Base-by-base conservation (phyloP, 2,797 vertebrate genomes). In the Myripristis jacobus region DNA sequence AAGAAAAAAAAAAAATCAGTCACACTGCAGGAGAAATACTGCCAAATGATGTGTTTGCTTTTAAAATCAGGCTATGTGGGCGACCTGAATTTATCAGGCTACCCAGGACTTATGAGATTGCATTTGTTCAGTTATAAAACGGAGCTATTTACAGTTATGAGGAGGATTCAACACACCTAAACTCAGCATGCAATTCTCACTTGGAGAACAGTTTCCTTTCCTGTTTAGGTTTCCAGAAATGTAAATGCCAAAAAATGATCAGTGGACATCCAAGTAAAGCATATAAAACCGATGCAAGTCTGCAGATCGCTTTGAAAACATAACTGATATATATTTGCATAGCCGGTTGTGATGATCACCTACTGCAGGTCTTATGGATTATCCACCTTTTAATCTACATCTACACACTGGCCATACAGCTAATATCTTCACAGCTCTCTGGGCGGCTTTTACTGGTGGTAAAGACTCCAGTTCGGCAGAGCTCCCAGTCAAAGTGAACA, bases 71-170 rank as follows among this genome's bases (percentile, higher is more conserved):
- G 10, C 31, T n/a, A 10, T 54, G 6, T n/a, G 21, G 31, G 18
- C 13, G 60, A 70, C 34, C 47, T 10, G 1, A 50, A 22, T 7
- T 2, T 0, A 22, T 12, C 1, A 6, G 19, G 46, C n/a, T n/a
- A n/a, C n/a, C n/a, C n/a, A 15, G 68, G 73, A 63, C 1, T 21
- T 29, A 0, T 58, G 63, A 72, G 46, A 43, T 68, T 70, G 62
- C 6, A 21, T 65, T 50, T 27, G 1, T 1, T 31, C 24, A n/a
- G 9, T 9, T 12, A n/a, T 3, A 24, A 15, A 24, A 12, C n/a
- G 22, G 18, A 50, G 15, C 8, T 11, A 13, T 41, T 3, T 11
- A 11, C 36, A 13, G 36, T 3, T 2, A 24, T 50, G 47, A 2
- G 4, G 47, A 10, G 24, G 10, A 21, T 13, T 50, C 22, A 21